Evolutionary conservation across 2,888 invertebrate species (phyloP), one percentile per base, ranked within the genome.

Genomic region (Caenorhabditis virilis): DNA sequence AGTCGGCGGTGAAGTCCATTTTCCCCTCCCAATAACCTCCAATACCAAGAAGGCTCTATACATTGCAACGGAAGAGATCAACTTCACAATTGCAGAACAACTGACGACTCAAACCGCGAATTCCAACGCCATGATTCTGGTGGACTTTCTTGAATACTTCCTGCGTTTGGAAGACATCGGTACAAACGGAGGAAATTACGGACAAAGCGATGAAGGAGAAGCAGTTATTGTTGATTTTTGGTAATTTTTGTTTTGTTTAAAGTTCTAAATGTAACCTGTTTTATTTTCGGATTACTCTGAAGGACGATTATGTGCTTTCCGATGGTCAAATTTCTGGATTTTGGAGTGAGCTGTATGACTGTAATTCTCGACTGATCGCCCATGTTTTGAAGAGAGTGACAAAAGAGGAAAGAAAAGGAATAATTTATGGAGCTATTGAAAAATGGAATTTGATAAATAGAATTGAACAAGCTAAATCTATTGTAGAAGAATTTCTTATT

Each of bases 121-220:
- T 54, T 39, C 50, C 27, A 51, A 52, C 20, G 56, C 56, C 18
- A 52, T 56, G 39, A 26, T 56, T 26, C 41, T 54, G 6, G 50
- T 56, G 39, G 41, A 56, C 50, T 56, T 56, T 56, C 56, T 56
- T 41, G 25, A 56, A 56, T 56, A 6, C 26, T 20, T 54, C 25
- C 33, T 56, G 26, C 56, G 60, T 50, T 53, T 54, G 54, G 54
- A 48, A 22, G 60, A 57, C 3, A 36, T 57, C n/a, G 60, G 60
- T 15, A 57, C 55, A 43, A 60, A 60, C 30, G 48, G 55, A 15
- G 55, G 55, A 41, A 41, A 55, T 27, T 55, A 25, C 11, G 38
- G 39, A n/a, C 48, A 48, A 30, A 46, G 25, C 23, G 55, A 47
- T 1, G 45, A 55, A 39, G 55, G 55, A 55, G 38, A 16, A 7